Evolutionary conservation across 2,113 vertebrate species (phyloP).

Genomic region (Epinephelus fuscoguttatus): DNA sequence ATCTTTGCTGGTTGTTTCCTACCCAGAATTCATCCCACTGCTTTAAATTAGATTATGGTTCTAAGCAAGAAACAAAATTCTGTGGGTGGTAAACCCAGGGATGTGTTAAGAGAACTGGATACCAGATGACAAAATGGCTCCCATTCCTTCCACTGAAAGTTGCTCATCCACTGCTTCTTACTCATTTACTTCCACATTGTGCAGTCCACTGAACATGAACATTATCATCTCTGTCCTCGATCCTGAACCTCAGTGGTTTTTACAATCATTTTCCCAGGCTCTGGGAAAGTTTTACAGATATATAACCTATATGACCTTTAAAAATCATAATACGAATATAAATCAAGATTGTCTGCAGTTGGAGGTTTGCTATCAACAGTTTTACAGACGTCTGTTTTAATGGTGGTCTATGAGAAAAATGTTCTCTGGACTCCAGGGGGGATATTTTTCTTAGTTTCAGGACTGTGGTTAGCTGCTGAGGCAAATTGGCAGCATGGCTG

Average conservation of each 20-base stretch:
- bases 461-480: neutral
- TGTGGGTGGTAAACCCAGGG: neutral
- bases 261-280: neutral
- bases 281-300: neutral
- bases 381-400: neutral
- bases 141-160: neutral
- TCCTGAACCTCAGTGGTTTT: neutral
- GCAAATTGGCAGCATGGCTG: neutral
- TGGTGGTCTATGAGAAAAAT: slow-evolving; percentile 24
- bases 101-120: neutral
- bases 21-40: neutral
- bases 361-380: slow-evolving; percentile 1
- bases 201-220: neutral
- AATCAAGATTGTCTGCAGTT: neutral
- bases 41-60: slow-evolving; percentile 13
- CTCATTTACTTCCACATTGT: neutral
- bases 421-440: slow-evolving; percentile 1
- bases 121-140: neutral
- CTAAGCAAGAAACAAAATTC: neutral
- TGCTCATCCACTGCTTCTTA: neutral
- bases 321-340: neutral
- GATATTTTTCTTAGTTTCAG: neutral
- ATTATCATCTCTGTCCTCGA: neutral
- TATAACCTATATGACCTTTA: neutral
- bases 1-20: neutral